A percentile compares a stretch with the other conserved stretches of the same genome.
These are phyloP conservation scores for Beroe ovata DNA, from an alignment of 37 sponge, comb jelly and placozoan genomes.

Conservation along the genomic window DNA sequence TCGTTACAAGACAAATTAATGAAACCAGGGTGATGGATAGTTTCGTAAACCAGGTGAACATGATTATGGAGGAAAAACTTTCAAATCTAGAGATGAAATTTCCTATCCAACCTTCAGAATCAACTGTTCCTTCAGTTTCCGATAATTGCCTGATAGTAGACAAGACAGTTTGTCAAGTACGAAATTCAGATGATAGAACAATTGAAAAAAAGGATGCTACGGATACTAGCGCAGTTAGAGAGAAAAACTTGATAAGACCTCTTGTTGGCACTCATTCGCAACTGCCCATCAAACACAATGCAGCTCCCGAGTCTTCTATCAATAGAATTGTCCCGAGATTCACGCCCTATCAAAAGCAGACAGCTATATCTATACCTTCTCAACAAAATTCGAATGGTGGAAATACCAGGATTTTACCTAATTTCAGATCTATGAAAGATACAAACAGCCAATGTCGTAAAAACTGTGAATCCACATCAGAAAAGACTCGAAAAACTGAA, in stretches of 20 bases:
- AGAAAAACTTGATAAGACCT: not conserved
- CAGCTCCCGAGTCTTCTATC: not conserved
- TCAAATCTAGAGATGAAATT: not conserved
- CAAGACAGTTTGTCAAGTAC: not conserved
- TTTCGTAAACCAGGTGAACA: not conserved
- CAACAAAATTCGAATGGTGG: too few relatives aligned
- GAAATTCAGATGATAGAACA: not conserved
- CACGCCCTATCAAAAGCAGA: not conserved
- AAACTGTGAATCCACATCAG: too few relatives aligned
- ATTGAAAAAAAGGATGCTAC: not conserved
- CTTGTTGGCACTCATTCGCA: too few relatives aligned
- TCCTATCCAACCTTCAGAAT: not conserved
- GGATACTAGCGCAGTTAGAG: not conserved
- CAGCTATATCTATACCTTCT: not conserved
- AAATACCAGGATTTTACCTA: not conserved
- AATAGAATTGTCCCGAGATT: not conserved
- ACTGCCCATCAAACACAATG: too few relatives aligned
- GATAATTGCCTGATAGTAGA: not conserved
- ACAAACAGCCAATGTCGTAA: too few relatives aligned
- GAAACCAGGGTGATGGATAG: not conserved
- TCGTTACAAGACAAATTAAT: not conserved
- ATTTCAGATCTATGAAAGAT: not conserved
- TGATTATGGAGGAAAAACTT: not conserved
- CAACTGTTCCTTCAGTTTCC: not conserved
- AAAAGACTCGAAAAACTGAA: not conserved